phyloP scores from a whole-genome alignment of 1,140 invertebrate species.

The Caerostris darwini region DNA sequence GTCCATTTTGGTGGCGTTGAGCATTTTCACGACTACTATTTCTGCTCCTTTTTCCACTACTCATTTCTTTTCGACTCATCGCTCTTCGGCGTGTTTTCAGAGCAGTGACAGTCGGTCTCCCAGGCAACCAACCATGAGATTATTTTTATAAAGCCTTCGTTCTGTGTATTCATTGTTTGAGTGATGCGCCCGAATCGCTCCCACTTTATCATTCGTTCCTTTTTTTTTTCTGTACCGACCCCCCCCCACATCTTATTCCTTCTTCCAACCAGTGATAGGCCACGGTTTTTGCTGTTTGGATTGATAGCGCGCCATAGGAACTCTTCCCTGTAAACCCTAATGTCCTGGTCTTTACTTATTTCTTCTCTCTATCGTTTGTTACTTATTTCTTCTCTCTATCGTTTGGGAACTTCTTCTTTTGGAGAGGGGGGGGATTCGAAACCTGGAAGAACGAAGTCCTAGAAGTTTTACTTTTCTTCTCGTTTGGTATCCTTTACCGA shows the following conservation, averaged over 20 bases:
- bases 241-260: neutral
- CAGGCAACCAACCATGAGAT: slow-evolving; percentile 57
- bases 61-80: slow-evolving; percentile 62
- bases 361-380: slow-evolving; percentile 24
- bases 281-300: slow-evolving; percentile 7
- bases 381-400: slow-evolving; percentile 14
- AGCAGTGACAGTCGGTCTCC: slow-evolving; percentile 59
- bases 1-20: neutral
- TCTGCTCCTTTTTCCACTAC: neutral
- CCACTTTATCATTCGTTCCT: slow-evolving; percentile 17
- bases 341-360: neutral
- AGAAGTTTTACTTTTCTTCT: neutral
- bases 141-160: slow-evolving; percentile 64
- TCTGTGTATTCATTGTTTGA: slow-evolving; percentile 55
- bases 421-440: neutral
- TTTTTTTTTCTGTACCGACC: neutral
- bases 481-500: neutral
- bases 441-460: neutral
- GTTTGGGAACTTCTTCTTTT: neutral
- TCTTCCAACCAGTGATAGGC: slow-evolving; percentile 22
- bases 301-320: neutral
- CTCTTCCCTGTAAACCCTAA: neutral
- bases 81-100: slow-evolving; percentile 72
- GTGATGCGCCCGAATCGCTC: slow-evolving; percentile 36
- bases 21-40: neutral